Evolutionary conservation across 2,888 invertebrate species (phyloP).

Genomic region (Dynastes grantii): DNA sequence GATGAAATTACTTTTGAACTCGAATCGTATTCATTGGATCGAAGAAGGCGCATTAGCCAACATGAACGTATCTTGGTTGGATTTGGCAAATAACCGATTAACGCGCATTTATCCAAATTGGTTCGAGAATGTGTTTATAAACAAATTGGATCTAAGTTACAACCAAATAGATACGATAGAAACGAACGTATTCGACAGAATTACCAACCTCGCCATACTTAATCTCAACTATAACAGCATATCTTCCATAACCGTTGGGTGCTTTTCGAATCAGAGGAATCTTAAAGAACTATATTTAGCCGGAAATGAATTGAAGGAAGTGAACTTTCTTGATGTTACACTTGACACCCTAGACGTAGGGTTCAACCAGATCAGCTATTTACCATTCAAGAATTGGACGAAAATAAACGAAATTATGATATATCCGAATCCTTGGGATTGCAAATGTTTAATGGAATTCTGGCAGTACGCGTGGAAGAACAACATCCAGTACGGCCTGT

Average conservation of each 20-base stretch:
- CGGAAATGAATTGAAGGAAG: neutral
- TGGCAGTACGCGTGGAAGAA: slow-evolving; percentile 19
- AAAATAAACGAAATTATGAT: slow-evolving; percentile 8
- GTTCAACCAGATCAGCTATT: neutral
- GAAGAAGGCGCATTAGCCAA: slow-evolving; percentile 15
- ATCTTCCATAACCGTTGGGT: neutral
- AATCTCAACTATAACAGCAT: slow-evolving; percentile 19
- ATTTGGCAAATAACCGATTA: slow-evolving; percentile 9
- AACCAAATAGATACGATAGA: slow-evolving; percentile 1
- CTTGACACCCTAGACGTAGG: neutral
- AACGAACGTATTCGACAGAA: neutral
- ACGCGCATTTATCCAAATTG: neutral
- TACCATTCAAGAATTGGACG: neutral
- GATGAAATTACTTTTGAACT: neutral
- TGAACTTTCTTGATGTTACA: neutral
- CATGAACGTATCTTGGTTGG: neutral
- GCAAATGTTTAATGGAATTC: slow-evolving; percentile 7
- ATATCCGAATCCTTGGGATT: slow-evolving; percentile 14
- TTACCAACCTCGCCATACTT: neutral
- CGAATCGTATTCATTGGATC: neutral
- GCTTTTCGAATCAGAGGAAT: neutral
- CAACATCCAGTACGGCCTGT: neutral
- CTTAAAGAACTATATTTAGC: slow-evolving; percentile 1
- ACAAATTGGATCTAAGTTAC: slow-evolving; percentile 11
- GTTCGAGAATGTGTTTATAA: slow-evolving; percentile 9